These are phyloP conservation scores for Nomada fucata DNA, from an alignment of 2,888 invertebrate genomes.

Conservation along the genomic window DNA sequence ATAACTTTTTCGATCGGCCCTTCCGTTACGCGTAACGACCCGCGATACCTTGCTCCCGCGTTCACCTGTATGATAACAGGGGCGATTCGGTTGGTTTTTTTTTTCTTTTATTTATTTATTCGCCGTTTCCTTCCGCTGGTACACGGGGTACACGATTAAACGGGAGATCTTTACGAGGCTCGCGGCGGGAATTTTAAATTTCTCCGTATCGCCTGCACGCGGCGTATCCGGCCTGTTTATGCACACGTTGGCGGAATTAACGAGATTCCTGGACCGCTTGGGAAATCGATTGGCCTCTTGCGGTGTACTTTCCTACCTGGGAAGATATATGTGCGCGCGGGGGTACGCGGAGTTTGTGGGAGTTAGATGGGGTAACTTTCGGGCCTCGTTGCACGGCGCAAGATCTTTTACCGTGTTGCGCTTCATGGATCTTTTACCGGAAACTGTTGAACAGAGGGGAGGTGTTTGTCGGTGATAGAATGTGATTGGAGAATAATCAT, in stretches of 20 bases:
- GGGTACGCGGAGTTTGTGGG: neutral
- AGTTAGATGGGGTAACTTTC: neutral
- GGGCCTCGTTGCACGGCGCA: neutral
- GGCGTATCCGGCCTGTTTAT: constrained; percentile 28
- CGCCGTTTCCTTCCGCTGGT: no score
- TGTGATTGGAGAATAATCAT: no score
- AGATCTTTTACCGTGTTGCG: no score
- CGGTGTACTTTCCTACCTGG: neutral
- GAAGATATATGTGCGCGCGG: neutral
- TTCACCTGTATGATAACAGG: neutral
- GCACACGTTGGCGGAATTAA: constrained; percentile 27
- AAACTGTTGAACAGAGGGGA: no score
- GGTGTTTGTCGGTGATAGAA: no score
- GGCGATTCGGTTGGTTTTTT: neutral
- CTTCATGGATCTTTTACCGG: no score
- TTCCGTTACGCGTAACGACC: constrained; percentile 24
- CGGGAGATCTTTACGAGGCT: constrained; percentile 22
- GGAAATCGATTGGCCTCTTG: constrained; percentile 15
- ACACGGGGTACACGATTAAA: constrained; percentile 8
- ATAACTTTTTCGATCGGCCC: constrained; percentile 40
- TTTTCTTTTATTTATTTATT: no score
- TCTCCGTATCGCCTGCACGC: constrained; percentile 28
- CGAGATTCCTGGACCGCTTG: constrained; percentile 12
- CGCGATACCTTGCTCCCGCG: neutral
- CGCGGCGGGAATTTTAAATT: constrained; percentile 44